These are phyloP conservation scores for Cosmorhoe ocellata DNA, from an alignment of 2,888 invertebrate species.

Conservation along the genomic window DNA sequence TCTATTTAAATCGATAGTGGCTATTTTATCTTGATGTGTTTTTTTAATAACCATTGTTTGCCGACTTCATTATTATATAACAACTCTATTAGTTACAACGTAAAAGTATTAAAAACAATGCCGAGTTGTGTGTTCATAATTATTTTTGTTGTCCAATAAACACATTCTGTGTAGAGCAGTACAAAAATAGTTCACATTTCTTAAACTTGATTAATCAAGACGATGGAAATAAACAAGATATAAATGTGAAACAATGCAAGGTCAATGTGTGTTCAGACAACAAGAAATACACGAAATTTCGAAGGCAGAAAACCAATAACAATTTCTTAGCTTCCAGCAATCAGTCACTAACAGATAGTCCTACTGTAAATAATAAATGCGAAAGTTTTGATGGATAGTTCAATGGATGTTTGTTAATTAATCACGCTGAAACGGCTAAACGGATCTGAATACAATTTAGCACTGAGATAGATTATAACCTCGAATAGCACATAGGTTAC, in stretches of 20 bases:
- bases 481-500: too few relatives aligned
- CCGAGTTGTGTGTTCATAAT: too few relatives aligned
- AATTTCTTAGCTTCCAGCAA: too few relatives aligned
- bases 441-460: too few relatives aligned
- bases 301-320: too few relatives aligned
- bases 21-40: conserved; percentile 37
- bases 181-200: conserved; percentile 22
- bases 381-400: too few relatives aligned
- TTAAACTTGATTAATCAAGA: conserved; percentile 27
- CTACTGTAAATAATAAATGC: too few relatives aligned
- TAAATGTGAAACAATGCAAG: conserved; percentile 36
- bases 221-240: conserved; percentile 29
- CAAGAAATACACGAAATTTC: conserved; percentile 13
- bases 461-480: too few relatives aligned
- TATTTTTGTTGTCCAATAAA: neutral
- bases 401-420: too few relatives aligned
- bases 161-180: neutral
- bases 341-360: too few relatives aligned
- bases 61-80: conserved; percentile 2
- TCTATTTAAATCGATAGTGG: conserved; percentile 66
- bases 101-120: too few relatives aligned
- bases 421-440: too few relatives aligned
- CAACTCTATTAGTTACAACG: neutral
- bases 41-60: conserved; percentile 26
- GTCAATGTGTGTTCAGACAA: conserved; percentile 31